Conservation (phyloP, 2,888 invertebrate genomes). For the Leuctra nigra region DNA sequence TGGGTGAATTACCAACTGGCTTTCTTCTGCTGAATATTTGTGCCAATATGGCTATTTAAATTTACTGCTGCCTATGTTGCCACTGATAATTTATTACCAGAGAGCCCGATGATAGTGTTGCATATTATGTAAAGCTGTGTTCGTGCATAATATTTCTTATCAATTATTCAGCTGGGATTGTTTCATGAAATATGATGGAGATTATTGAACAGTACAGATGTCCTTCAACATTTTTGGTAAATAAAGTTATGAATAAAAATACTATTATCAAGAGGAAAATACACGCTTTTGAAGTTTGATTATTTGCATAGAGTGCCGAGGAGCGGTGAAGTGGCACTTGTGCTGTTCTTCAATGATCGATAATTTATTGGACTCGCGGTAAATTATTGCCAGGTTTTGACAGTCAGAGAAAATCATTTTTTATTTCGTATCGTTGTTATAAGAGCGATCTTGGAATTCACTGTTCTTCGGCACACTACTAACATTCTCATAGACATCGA, state of each 20-base stretch:
- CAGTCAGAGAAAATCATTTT: slow-evolving; percentile 27
- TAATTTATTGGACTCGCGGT: slow-evolving; percentile 13
- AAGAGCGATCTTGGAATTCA: slow-evolving; percentile 44
- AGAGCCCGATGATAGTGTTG: too few relatives aligned
- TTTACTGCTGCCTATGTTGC: too few relatives aligned
- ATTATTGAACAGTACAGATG: slow-evolving; percentile 28
- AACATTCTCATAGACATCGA: slow-evolving; percentile 20
- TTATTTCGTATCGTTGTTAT: slow-evolving; percentile 5
- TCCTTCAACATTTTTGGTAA: slow-evolving; percentile 27
- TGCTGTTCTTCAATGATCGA: slow-evolving; percentile 29
- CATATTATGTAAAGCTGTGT: too few relatives aligned
- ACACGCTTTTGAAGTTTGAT: slow-evolving; percentile 36
- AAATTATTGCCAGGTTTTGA: slow-evolving; percentile 20
- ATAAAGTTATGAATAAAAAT: slow-evolving; percentile 20
- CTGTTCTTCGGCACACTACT: slow-evolving; percentile 74
- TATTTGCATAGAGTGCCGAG: slow-evolving; percentile 45
- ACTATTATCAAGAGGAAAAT: slow-evolving; percentile 34
- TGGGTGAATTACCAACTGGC: too few relatives aligned
- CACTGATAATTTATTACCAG: too few relatives aligned
- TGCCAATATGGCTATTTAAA: too few relatives aligned
- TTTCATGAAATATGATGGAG: slow-evolving; percentile 6
- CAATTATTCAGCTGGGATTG: too few relatives aligned
- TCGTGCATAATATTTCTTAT: too few relatives aligned
- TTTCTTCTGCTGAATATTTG: too few relatives aligned
- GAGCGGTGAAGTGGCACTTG: slow-evolving; percentile 40